Evolutionary conservation across 92 coral and sea anemone genomes (phyloP), one percentile per base, ranked within the genome.

Genomic region (Umimayanthus chanpuru): DNA sequence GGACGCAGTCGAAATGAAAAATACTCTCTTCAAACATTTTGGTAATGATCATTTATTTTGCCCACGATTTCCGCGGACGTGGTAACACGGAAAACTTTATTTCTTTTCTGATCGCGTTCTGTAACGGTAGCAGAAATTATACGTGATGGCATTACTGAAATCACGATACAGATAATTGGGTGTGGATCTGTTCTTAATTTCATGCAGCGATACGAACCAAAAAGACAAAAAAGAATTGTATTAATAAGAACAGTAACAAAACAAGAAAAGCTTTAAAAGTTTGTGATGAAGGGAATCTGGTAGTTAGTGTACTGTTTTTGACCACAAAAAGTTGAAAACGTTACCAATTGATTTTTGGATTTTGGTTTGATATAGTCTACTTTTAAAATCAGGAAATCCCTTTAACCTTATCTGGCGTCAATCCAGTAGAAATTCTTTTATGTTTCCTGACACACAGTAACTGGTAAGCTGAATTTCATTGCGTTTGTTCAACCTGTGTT

Each of bases 51-150:
- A 44, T 21, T 40, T 70, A 15, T 6, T 26, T 26, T 70, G 78
- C 43, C 61, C n/a, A 25, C 14, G 25, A 72, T 61, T 68, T 83
- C 87, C 87, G 78, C 65, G 78, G 61, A 49, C 77, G 28, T 68
- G 43, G 26, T 44, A 70, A 10, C 29, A 67, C 61, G 29, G 21
- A 6, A 79, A 79, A 41, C 15, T 77, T 47, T 12, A 6, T 47
- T 39, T 26, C 58, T 53, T n/a, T 7, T n/a, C 10, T 28, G 61
- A 79, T 49, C 7, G 32, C 50, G 15, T 79, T 11, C 28, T 25
- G 68, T 25, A 79, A 49, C 64, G 36, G 21, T 78, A n/a, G 65
- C 66, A n/a, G 26, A 79, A 79, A n/a, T 50, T 12, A 25, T 55
- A 75, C 79, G 79, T 75, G 50, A 36, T 39, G 21, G 44, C 14